phyloP scores from a whole-genome alignment of 2,113 vertebrate genomes.

The Ifrita kowaldi region DNA sequence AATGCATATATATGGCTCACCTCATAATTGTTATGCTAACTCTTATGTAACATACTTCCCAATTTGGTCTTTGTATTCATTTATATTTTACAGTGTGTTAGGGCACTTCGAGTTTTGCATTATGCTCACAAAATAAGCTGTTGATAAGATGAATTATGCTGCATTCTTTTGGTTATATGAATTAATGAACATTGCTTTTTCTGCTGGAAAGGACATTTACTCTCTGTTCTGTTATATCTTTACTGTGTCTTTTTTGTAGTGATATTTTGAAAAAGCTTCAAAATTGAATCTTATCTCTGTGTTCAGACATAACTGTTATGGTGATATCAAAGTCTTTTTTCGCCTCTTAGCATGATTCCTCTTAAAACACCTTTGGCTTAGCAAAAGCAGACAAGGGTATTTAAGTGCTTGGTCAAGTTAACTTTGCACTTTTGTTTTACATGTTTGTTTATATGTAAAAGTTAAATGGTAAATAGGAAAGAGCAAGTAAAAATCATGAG shows the following conservation, averaged over 20 bases:
- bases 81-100: not conserved
- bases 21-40: not conserved
- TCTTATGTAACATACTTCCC: not conserved
- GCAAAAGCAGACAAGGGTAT: not conserved
- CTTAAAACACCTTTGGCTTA: not conserved
- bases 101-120: not conserved
- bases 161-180: not conserved
- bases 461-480: not conserved
- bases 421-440: not conserved
- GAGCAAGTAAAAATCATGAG: not conserved
- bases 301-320: not conserved
- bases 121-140: not conserved
- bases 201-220: not conserved
- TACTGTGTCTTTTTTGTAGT: not conserved
- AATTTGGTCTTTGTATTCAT: not conserved
- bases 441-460: not conserved
- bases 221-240: not conserved
- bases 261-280: not conserved
- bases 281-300: not conserved
- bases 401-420: not conserved
- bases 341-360: not conserved
- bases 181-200: slow-evolving; percentile 16
- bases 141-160: not conserved
- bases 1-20: not conserved
- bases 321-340: not conserved